Evolutionary conservation across 2,888 invertebrate species (phyloP), one percentile per base, ranked within the genome.

Genomic region (Acleris emargana): DNA sequence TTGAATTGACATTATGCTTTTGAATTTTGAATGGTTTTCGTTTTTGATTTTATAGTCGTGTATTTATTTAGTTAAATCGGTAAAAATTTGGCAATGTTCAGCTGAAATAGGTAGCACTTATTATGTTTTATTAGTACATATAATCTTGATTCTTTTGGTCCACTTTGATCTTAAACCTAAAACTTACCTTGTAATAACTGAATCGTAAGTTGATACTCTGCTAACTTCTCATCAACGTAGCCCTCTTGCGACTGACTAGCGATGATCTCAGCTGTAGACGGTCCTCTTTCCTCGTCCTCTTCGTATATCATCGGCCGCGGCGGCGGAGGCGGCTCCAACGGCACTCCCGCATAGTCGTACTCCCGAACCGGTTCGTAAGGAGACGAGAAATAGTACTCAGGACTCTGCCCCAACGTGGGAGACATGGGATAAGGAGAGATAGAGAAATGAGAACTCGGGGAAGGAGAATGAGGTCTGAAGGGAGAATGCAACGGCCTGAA

Each of bases 161-260:
- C 4, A 38, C 4, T 38, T 13, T 4, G 38, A 38, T 13, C 38
- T 38, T 38, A 38, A 32, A 22, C 0, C 13, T 38, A n/a, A 50
- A 52, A 84, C 95, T 94, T 83, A 97, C 97, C 97, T 95, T 97
- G 97, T 78, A 98, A 93, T 83, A 97, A 95, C 80, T 96, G 95
- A 87, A 98, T 98, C 42, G 98, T 98, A 71, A 97, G 96, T 89
- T 98, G 97, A 86, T 98, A 98, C 91, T 98, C 97, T 59, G 97
- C 97, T 78, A 98, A 94, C 87, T 97, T 97, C 89, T 98, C 98
- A 84, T 98, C 98, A 72, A 98, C 95, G 86, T 98, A 98, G 89
- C 98, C 98, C 88, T 98, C 98, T 91, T 98, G 98, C 68, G 97
- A 97, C 90, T 98, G 98, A 84, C 96, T 96, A 69, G 97, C 97